Evolutionary conservation across 2,888 invertebrate genomes (phyloP).

Genomic region (Herminia tarsipennalis): DNA sequence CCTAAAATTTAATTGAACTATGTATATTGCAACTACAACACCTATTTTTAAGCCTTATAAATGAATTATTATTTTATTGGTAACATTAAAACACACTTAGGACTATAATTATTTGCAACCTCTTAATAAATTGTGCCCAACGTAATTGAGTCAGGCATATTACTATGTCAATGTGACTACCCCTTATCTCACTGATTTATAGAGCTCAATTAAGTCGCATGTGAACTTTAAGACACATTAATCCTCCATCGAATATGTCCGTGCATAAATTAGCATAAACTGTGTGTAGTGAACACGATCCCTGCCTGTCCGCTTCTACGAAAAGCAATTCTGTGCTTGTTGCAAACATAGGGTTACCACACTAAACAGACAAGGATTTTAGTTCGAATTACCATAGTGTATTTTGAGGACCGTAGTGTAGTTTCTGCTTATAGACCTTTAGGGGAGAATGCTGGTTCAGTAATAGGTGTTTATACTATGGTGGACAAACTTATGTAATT

Average conservation of each 20-base stretch:
- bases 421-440: neutral
- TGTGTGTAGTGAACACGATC: slow-evolving; percentile 28
- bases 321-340: slow-evolving; percentile 58
- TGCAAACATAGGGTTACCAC: slow-evolving; percentile 27
- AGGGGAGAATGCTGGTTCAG: no score
- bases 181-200: slow-evolving; percentile 23
- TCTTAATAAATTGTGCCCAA: no score
- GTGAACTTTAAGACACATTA: slow-evolving; percentile 34
- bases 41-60: no score
- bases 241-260: slow-evolving; percentile 33
- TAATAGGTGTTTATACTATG: no score
- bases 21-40: no score
- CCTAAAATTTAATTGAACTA: no score
- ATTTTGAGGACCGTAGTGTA: neutral
- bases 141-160: slow-evolving; percentile 20
- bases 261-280: slow-evolving; percentile 56
- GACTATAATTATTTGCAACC: no score
- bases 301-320: slow-evolving; percentile 51
- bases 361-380: neutral
- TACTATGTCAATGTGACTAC: slow-evolving; percentile 8
- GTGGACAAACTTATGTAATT: no score
- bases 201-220: slow-evolving; percentile 34
- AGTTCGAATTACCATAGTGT: neutral
- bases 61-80: no score
- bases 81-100: no score